Conservation (phyloP, 2,113 vertebrate species). For the Ophthalmolycus amberensis region DNA sequence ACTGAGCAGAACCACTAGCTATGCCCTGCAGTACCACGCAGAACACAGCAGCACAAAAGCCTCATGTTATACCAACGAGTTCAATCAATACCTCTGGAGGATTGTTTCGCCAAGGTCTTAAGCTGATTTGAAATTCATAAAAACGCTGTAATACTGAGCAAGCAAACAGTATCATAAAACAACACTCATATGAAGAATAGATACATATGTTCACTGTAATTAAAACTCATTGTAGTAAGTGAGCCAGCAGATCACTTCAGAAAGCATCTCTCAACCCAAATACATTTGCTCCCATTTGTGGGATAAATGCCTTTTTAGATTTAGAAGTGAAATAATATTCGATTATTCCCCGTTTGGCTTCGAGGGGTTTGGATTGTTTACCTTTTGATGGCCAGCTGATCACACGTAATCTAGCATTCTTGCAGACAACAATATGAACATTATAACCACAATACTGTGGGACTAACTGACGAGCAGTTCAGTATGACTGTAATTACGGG, state of each 20-base stretch:
- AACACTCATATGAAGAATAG: background rate
- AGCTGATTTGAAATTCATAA: slow-evolving; percentile 13
- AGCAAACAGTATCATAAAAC: background rate
- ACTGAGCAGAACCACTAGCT: background rate
- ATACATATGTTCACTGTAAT: slow-evolving; percentile 16
- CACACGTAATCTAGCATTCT: background rate
- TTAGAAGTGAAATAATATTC: slow-evolving; percentile 1
- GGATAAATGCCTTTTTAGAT: slow-evolving; percentile 18
- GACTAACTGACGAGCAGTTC: background rate
- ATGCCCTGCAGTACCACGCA: background rate
- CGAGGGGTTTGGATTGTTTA: slow-evolving; percentile 28
- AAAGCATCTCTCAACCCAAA: slow-evolving; percentile 4
- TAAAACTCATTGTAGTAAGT: background rate
- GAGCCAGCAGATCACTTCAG: slow-evolving; percentile 6
- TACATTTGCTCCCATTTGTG: slow-evolving; percentile 1
- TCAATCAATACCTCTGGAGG: slow-evolving; percentile 21
- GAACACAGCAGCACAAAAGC: background rate
- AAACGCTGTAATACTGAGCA: slow-evolving; percentile 5
- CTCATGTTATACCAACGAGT: slow-evolving; percentile 1
- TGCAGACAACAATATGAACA: background rate
- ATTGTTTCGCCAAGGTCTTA: background rate
- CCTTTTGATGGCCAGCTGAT: background rate
- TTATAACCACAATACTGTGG: background rate
- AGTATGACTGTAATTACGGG: background rate
- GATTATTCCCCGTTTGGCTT: background rate